These are phyloP conservation scores for Drosophila cardini DNA, from an alignment of 1,140 invertebrate species.

Conservation along the genomic window DNA sequence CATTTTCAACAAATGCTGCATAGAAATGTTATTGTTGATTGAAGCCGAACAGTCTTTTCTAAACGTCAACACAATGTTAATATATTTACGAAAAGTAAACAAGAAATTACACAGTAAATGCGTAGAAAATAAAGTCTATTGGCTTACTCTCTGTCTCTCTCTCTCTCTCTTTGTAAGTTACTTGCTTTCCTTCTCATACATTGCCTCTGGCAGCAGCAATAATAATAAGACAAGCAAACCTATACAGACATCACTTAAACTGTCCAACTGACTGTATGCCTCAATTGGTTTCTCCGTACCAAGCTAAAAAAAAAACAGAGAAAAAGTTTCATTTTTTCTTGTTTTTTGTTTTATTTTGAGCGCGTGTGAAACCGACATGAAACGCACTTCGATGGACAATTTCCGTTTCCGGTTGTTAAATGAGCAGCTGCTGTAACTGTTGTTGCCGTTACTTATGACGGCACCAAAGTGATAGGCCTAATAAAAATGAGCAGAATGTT, in stretches of 20 bases:
- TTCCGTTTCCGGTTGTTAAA: conserved; percentile 77
- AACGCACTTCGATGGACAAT: conserved; percentile 69
- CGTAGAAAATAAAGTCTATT: neutral
- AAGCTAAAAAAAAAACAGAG: conserved; percentile 37
- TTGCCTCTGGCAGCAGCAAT: neutral
- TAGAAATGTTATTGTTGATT: no score
- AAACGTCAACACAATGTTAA: neutral
- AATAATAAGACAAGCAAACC: conserved; percentile 26
- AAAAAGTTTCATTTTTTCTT: conserved; percentile 43
- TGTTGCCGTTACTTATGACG: conserved; percentile 37
- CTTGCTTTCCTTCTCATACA: neutral
- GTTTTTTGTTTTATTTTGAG: conserved; percentile 12
- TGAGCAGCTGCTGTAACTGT: conserved; percentile 60
- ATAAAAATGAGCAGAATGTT: conserved; percentile 63
- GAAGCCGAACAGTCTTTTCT: no score
- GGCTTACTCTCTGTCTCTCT: neutral
- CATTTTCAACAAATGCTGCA: neutral
- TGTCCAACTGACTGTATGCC: conserved; percentile 67
- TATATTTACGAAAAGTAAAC: neutral
- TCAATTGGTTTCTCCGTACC: conserved; percentile 1
- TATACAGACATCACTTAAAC: conserved; percentile 65
- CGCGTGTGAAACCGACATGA: conserved; percentile 41
- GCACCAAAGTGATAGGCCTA: conserved; percentile 57
- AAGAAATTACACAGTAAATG: neutral
- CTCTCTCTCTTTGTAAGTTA: neutral